Evolutionary conservation across 2,797 vertebrate species (phyloP), one percentile per base, ranked within the genome.

Genomic region (Hippopotamyrus pictus): DNA sequence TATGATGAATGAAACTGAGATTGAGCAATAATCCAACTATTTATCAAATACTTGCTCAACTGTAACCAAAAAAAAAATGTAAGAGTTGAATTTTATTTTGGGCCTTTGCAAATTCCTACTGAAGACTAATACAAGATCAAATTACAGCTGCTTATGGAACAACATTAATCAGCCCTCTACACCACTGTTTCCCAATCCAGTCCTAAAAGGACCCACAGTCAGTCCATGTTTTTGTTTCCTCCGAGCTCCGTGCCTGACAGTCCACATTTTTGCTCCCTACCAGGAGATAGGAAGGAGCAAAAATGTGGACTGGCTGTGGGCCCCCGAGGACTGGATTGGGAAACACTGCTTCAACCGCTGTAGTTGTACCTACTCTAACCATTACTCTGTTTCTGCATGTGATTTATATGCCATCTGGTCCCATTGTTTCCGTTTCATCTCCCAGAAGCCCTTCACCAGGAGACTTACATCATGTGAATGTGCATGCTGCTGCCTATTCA

Each of bases 321-420:
- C 14, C 65, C 29, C 25, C 4, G 1, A 69, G 65, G 65, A 73
- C 65, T 33, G 65, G 29, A 37, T 17, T 73, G 29, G 65, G 29
- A 37, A 69, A 37, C 29, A 17, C 65, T 73, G 65, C 65, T 73
- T 33, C 14, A 33, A 17, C 69, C 17, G 5, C 37, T 3, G 14
- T 44, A 44, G 73, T 37, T 50, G 57, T 51, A 84, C 46, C 82
- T 29, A 12, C 44, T 84, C 44, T n/a, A 25, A 48, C 76, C 76
- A 82, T 83, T 83, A 83, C 82, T 50, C 44, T 85, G 22, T 25
- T 46, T 29, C 48, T 51, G 22, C 46, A 85, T 85, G 82, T 50
- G 41, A 85, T 85, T 85, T 85, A 85, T 50, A 25, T 85, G 44
- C 46, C 82, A 85, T 85, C 82, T 85, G 44, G 82, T 48, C 82